Conservation (phyloP, 2,888 invertebrate species). For the Drosophila multiciliata region DNA sequence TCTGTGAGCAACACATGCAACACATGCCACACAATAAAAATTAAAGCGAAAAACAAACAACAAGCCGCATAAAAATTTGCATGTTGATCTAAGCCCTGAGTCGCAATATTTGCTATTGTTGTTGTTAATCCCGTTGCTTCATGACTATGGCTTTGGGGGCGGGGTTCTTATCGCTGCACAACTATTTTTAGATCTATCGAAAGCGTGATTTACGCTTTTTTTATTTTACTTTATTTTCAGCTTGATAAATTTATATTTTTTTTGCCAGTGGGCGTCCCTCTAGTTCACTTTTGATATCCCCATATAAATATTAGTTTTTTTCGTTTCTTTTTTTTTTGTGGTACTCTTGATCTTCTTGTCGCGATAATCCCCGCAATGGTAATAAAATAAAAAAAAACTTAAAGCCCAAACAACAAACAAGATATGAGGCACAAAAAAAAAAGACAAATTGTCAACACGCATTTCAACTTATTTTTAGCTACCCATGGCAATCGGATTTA, state of each 20-base stretch:
- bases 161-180: constrained; percentile 63
- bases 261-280: constrained; percentile 65
- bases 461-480: constrained; percentile 77
- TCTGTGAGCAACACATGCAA: constrained; percentile 58
- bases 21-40: constrained; percentile 35
- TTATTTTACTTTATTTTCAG: constrained; percentile 26
- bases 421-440: neutral
- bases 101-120: neutral
- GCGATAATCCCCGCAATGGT: constrained; percentile 76
- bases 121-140: constrained; percentile 30
- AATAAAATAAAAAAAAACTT: constrained; percentile 52
- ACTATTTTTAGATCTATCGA: constrained; percentile 74
- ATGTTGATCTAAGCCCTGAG: constrained; percentile 43
- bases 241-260: constrained; percentile 25
- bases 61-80: constrained; percentile 49
- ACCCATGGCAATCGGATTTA: constrained; percentile 65
- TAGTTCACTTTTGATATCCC: constrained; percentile 47
- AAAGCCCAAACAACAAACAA: constrained; percentile 19
- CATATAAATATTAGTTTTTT: constrained; percentile 61
- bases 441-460: constrained; percentile 74
- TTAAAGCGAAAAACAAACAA: neutral
- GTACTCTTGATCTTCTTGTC: constrained; percentile 76
- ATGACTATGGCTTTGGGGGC: constrained; percentile 23
- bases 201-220: constrained; percentile 76
- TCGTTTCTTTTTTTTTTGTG: constrained; percentile 20